Evolutionary conservation across 2,113 vertebrate species (phyloP), one percentile per base, ranked within the genome.

Genomic region (Leucopternis melanops): DNA sequence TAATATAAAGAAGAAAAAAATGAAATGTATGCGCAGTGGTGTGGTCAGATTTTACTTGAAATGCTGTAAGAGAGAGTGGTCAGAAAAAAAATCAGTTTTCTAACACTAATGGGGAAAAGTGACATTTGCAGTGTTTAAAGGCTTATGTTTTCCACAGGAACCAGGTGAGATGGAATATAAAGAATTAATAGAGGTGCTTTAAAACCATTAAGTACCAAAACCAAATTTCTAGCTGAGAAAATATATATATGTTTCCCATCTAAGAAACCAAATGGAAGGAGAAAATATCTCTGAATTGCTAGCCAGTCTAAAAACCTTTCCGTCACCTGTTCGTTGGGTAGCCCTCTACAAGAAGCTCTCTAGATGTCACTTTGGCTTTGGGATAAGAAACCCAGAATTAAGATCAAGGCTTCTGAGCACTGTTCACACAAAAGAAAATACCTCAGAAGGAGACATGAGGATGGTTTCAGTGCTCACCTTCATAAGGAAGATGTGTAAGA

Each of bases 141-240:
- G 91, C 97, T 97, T 97, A 97, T 97, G 97, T 97, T 97, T 97
- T 97, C 95, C 97, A 96, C 97, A 97, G 97, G 97, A 97, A 96
- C 97, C 96, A 97, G 97, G 97, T 97, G 97, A 90, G 95, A 97
- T 97, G 97, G 97, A 97, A 95, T 97, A 91, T 97, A 97, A 97
- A 97, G 97, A 97, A 97, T 97, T 97, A 96, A 96, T 97, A 97
- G 84, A 96, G 96, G 94, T 97, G 81, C 96, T 96, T 97, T 96
- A 97, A 97, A 97, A 87, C 93, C 94, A 70, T 93, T 96, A 94
- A 96, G 87, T 94, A 88, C 97, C 97, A 96, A 97, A 13, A n/a
- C 86, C 92, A 95, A 87, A 95, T 97, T 92, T 96, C 83, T 97
- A 97, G 94, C 96, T 94, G 96, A 97, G 96, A 97, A 96, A 96